Base-by-base conservation (phyloP, 2,113 vertebrate genomes). In the Passer domesticus region DNA sequence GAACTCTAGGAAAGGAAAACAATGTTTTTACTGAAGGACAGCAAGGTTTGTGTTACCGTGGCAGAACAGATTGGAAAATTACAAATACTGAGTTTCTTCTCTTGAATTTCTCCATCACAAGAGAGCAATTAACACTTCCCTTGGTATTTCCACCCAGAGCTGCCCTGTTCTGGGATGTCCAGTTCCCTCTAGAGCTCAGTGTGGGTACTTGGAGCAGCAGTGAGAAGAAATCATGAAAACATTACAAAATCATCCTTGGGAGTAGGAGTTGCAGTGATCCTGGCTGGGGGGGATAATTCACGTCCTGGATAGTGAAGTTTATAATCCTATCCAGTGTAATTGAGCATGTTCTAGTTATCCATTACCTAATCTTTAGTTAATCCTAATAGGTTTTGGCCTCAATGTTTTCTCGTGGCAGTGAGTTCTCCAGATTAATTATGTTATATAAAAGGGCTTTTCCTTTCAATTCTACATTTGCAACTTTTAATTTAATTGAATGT, bases 331-430 rank as follows among this genome's bases (percentile, higher is more conserved):
- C 94, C 92, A 58, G 86, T 96, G 95, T 95, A 96, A 96, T 89
- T 94, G 90, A 94, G 94, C 92, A 81, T 96, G 94, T 87, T 96
- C 90, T 93, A 39, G 88, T 96, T 95, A 96, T 96, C 95, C 94
- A 93, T 96, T 93, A 96, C 95, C 92, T 96, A 96, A 96, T 96
- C 96, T 97, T 94, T 94, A 90, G 95, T 96, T 97, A 96, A 97
- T 95, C 95, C 96, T 93, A 95, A 94, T 95, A 92, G 95, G 90
- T 94, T 96, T 94, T 95, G 95, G 94, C 92, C 95, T 96, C 88
- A 66, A 89, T 95, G 93, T 97, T 96, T 95, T 97, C 93, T 90
- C 75, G 58, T 90, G 90, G 95, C 90, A 75, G 85, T 56, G 95
- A 96, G 85, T 97, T 96, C 90, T 94, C 37, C 94, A 94, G 93